Conservation (phyloP, 37 sponge, comb jelly and placozoan genomes). For the Diacarnus erythraeanus region DNA sequence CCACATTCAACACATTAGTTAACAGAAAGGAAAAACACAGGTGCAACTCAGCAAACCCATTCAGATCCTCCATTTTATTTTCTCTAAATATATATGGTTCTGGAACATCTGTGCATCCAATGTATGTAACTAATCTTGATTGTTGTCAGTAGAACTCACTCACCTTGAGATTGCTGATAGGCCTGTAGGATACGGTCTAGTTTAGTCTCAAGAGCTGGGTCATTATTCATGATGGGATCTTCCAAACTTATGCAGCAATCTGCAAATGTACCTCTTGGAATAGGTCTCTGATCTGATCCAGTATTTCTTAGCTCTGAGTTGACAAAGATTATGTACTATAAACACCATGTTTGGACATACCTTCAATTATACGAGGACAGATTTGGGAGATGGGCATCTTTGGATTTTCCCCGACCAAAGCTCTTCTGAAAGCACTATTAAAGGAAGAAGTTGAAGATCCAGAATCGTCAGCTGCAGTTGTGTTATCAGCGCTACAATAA, state of each 20-base stretch:
- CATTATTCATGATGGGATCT: constrained; percentile 12
- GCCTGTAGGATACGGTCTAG: constrained; percentile 2
- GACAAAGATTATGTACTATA: not conserved
- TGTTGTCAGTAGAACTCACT: not conserved
- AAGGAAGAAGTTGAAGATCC: constrained; percentile 4
- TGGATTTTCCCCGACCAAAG: not conserved
- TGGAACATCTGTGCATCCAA: not conserved
- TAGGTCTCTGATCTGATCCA: not conserved
- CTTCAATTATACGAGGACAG: not conserved
- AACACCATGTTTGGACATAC: not conserved
- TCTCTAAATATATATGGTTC: not conserved
- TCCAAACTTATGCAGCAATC: constrained; percentile 9
- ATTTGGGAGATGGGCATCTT: too few relatives aligned
- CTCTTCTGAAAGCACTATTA: constrained; percentile 25
- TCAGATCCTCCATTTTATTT: not conserved
- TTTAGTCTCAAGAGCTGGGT: not conserved
- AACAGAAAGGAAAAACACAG: constrained; percentile 13
- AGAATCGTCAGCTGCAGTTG: not conserved
- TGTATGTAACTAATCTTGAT: not conserved
- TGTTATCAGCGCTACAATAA: not conserved
- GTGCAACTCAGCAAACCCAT: not conserved
- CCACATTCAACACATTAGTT: constrained; percentile 16
- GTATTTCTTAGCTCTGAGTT: not conserved
- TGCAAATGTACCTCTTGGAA: not conserved
- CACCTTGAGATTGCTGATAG: not conserved